Conservation (phyloP, 2,113 vertebrate genomes). For the Pitta sordida region DNA sequence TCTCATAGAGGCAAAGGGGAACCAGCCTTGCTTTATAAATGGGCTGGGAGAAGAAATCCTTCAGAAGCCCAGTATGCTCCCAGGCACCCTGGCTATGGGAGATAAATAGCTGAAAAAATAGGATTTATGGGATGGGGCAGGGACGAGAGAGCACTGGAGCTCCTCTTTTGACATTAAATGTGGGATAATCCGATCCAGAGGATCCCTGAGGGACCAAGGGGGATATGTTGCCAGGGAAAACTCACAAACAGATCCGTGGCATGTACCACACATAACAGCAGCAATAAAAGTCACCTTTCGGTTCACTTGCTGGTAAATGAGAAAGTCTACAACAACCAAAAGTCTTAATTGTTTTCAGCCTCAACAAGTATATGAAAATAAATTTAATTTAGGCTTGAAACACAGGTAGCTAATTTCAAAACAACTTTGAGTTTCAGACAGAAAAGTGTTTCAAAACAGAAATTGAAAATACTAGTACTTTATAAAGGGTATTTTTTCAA, state of each 20-base stretch:
- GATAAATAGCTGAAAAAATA: background rate
- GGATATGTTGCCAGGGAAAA: background rate
- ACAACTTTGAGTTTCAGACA: background rate
- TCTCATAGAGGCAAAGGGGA: background rate
- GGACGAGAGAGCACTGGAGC: background rate
- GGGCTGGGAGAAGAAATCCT: background rate
- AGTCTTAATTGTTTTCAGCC: background rate
- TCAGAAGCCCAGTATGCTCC: background rate
- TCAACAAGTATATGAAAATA: background rate
- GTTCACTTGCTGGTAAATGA: background rate
- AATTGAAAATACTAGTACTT: background rate
- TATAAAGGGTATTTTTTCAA: background rate
- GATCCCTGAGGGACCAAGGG: background rate
- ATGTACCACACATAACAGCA: accelerated
- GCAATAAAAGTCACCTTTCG: background rate
- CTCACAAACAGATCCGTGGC: background rate
- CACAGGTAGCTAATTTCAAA: background rate
- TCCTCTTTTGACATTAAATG: background rate
- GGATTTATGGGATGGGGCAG: background rate
- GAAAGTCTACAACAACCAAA: background rate
- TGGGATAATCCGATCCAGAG: background rate
- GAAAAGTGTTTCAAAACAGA: background rate
- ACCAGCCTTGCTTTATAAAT: background rate
- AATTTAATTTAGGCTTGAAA: background rate
- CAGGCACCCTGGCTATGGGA: background rate